Evolutionary conservation across 2,113 vertebrate genomes (phyloP).

Genomic region (Pao palembangensis): DNA sequence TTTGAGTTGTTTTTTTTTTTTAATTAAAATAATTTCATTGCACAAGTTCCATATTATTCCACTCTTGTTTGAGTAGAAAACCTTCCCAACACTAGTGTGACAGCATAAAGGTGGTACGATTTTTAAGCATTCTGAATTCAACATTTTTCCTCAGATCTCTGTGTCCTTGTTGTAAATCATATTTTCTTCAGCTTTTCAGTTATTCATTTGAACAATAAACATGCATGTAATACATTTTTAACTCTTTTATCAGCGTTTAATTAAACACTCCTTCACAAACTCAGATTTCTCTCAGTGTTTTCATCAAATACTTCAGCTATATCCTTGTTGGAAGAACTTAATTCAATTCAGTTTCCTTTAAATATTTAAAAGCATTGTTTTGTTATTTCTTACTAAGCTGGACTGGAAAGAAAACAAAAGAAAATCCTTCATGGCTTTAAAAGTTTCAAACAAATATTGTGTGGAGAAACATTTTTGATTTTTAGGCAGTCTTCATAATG

Average conservation of each 20-base stretch:
- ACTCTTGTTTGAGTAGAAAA: not conserved
- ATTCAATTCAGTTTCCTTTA: constrained; percentile 66
- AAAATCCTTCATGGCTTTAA: constrained; percentile 50
- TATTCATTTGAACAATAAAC: not conserved
- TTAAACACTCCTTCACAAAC: constrained; percentile 40
- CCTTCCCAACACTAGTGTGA: not conserved
- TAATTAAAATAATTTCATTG: not conserved
- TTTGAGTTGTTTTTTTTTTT: too few species aligned
- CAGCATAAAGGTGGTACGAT: not conserved
- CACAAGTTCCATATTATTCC: not conserved
- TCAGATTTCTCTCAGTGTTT: constrained; percentile 50
- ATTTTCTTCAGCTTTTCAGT: not conserved
- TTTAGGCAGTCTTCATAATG: constrained; percentile 25
- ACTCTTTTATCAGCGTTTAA: constrained; percentile 27
- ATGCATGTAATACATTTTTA: not conserved
- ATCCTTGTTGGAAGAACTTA: constrained; percentile 62
- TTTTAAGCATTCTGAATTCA: not conserved
- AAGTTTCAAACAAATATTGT: constrained; percentile 44
- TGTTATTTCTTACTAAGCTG: constrained; percentile 58
- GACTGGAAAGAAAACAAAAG: constrained; percentile 16
- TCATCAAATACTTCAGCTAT: constrained; percentile 57
- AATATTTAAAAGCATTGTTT: constrained; percentile 67
- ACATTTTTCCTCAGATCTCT: not conserved
- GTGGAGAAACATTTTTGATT: constrained; percentile 40
- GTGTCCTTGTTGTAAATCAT: not conserved